Evolutionary conservation across 2,888 invertebrate species (phyloP), one percentile per base, ranked within the genome.

Genomic region (Drosophila niveifrons): DNA sequence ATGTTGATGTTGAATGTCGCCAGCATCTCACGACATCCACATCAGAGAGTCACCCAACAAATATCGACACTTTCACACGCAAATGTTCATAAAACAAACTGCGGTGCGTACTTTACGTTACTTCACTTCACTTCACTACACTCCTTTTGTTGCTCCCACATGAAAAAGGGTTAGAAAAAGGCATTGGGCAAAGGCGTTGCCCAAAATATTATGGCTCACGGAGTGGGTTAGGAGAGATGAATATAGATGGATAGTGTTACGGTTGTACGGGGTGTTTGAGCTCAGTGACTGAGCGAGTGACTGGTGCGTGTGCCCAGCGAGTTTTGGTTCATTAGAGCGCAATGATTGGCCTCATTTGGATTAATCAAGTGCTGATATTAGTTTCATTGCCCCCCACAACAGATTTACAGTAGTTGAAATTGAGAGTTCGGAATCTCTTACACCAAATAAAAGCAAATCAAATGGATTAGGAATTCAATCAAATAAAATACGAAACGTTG

Each of bases 321-420:
- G 78, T 83, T 86, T 83, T 88, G 89, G 89, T 86, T 88, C 89
- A 84, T 88, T 84, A 88, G 87, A 88, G 88, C 83, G 66, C 83
- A 67, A 83, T 84, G 87, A 84, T 84, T 84, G 83, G 72, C 88
- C 84, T 88, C 84, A 84, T 88, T 84, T 85, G 83, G 72, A 68
- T 80, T 84, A 88, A 84, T 84, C 83, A 83, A 88, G 81, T 88
- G 81, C 55, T 77, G 83, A 75, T 82, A 82, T 82, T 82, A 80
- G 72, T 75, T 83, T 80, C 86, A 83, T 82, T 71, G 68, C 64
- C 57, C 64, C 57, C 66, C 53, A 64, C 78, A 56, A 48, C 43
- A 55, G 18, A 39, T 29, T 28, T 29, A 34, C n/a, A 17, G 31
- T 17, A 34, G 41, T 58, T 29, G n/a, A 28, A 28, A 28, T 7